Evolutionary conservation across 2,888 invertebrate genomes (phyloP).

Genomic region (Apoda limacodes): DNA sequence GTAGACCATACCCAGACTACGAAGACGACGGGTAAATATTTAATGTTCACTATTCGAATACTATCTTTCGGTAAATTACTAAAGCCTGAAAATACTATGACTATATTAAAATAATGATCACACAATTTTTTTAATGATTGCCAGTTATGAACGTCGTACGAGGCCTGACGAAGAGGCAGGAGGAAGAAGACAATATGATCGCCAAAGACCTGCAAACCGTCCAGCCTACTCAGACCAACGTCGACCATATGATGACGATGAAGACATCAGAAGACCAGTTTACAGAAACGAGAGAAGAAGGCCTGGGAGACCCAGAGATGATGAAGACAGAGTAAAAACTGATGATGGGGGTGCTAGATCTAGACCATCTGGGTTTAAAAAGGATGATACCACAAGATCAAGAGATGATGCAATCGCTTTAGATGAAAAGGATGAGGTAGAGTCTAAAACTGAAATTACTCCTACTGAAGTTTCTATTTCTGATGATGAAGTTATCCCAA

Average conservation of each 20-base stretch:
- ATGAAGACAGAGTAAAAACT: constrained; percentile 33
- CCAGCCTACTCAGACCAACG: constrained; percentile 27
- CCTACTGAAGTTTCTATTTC: constrained; percentile 5
- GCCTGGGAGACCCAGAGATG: constrained; percentile 38
- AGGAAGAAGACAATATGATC: constrained; percentile 46
- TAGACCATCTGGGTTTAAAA: constrained; percentile 24
- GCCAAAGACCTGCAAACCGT: constrained; percentile 44
- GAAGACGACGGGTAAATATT: constrained; percentile 70
- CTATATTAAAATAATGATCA: not conserved
- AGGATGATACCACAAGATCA: too few relatives aligned
- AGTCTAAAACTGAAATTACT: too few relatives aligned
- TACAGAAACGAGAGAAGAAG: constrained; percentile 32
- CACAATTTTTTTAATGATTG: constrained; percentile 20
- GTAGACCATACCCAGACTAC: constrained; percentile 74
- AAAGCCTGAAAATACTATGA: constrained; percentile 1
- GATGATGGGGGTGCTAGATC: constrained; percentile 27
- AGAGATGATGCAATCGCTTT: constrained; percentile 7
- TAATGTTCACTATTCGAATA: too few relatives aligned
- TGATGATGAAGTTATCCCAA: constrained; percentile 15
- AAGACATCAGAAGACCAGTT: constrained; percentile 29
- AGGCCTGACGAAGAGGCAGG: constrained; percentile 43
- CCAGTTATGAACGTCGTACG: constrained; percentile 58
- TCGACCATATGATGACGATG: constrained; percentile 48
- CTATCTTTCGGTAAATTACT: too few relatives aligned
- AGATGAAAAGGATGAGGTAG: too few relatives aligned